These are phyloP conservation scores for Ophioderma brevispina DNA, from an alignment of 35 echinoderm and acorn worm species.

Conservation along the genomic window DNA sequence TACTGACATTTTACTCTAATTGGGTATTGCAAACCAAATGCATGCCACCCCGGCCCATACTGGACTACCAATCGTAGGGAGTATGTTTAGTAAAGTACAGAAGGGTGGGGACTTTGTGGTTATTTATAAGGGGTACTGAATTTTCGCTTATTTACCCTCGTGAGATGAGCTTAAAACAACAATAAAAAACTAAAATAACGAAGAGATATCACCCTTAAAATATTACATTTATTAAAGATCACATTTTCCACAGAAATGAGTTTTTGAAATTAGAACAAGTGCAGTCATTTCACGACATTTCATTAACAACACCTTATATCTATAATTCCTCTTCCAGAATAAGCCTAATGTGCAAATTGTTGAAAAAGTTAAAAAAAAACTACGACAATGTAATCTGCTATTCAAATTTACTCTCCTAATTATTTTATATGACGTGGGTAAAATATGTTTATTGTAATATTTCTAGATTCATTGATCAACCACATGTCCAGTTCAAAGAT, in stretches of 20 bases:
- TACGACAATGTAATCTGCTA: background rate
- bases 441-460: background rate
- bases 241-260: too few relatives aligned
- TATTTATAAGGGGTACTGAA: too few relatives aligned
- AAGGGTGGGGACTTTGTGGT: too few relatives aligned
- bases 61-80: constrained; percentile 44
- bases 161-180: too few relatives aligned
- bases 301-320: too few relatives aligned
- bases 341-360: background rate
- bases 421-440: background rate
- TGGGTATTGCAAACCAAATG: constrained; percentile 9
- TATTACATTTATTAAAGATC: too few relatives aligned
- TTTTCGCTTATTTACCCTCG: too few relatives aligned
- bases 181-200: too few relatives aligned
- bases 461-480: background rate
- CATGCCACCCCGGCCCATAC: constrained; percentile 53
- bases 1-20: constrained; percentile 1
- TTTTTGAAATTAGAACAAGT: too few relatives aligned
- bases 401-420: background rate
- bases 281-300: too few relatives aligned
- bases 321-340: background rate
- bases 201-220: too few relatives aligned
- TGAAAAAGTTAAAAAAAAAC: background rate
- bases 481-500: constrained; percentile 14
- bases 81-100: constrained; percentile 50